These are phyloP conservation scores for Oophaga pumilio DNA, from an alignment of 2,113 vertebrate species.

Conservation along the genomic window DNA sequence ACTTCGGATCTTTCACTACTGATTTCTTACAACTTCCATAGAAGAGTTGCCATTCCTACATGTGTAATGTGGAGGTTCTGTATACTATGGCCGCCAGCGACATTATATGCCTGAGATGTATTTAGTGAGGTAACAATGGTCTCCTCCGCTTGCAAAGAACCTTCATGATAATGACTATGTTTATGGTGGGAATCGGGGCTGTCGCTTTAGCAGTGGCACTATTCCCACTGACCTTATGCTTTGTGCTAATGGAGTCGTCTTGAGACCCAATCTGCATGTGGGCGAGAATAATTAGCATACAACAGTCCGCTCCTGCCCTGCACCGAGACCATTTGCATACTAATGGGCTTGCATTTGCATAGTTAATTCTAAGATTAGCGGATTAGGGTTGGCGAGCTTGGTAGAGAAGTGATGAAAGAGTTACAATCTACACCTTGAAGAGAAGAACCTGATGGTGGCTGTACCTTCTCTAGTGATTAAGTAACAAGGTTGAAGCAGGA, in stretches of 20 bases:
- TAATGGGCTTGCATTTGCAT: constrained; percentile 45
- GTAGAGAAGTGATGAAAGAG: not conserved
- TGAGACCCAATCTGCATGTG: constrained; percentile 54
- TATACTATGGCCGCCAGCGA: not conserved
- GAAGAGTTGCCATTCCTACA: too few species aligned
- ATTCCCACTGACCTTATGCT: constrained; percentile 45
- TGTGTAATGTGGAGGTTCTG: too few species aligned
- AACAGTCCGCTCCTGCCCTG: constrained; percentile 49
- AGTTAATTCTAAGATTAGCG: constrained; percentile 36
- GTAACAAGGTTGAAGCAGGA: not conserved
- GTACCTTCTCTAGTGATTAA: not conserved
- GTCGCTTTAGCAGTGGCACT: constrained; percentile 15
- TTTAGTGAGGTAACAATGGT: not conserved
- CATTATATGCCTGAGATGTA: not conserved
- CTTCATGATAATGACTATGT: constrained; percentile 11
- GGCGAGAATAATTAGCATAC: constrained; percentile 52
- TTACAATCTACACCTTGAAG: constrained; percentile 7
- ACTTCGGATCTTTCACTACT: too few species aligned
- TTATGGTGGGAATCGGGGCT: not conserved
- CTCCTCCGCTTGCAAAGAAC: not conserved
- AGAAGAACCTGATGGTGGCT: not conserved
- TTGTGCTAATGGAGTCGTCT: constrained; percentile 53
- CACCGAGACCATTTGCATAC: constrained; percentile 50
- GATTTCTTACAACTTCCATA: too few species aligned
- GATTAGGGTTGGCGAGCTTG: not conserved